Percentiles rank a stretch among this genome's conserved stretches.
Conservation (phyloP, 2,797 vertebrate genomes). For the Erethizon dorsatum region DNA sequence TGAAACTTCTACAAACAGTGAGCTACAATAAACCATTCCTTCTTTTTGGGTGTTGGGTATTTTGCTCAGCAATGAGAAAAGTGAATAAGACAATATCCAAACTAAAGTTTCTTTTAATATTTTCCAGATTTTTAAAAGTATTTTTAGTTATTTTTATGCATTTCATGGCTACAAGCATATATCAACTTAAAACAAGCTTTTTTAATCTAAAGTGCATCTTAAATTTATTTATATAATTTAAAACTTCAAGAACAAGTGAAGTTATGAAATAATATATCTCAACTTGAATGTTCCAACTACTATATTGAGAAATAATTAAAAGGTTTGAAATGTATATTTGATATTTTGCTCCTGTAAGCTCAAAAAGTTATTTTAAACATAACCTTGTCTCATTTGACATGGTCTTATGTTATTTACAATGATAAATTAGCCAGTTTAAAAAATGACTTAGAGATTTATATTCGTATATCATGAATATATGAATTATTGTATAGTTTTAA, state of each 20-base stretch:
- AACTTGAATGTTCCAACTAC: not conserved
- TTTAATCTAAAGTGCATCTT: not conserved
- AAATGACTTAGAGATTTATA: not conserved
- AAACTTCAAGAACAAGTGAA: not conserved
- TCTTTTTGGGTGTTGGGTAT: not conserved
- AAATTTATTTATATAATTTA: not conserved
- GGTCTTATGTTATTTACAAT: not conserved
- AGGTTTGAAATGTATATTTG: not conserved
- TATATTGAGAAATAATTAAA: not conserved
- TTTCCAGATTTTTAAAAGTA: not conserved
- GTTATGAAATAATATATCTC: slow-evolving; percentile 13
- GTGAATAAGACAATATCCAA: not conserved
- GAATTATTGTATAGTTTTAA: not conserved
- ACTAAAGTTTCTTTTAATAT: not conserved
- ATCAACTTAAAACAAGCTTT: not conserved
- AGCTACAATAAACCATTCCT: not conserved
- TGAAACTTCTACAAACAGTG: not conserved
- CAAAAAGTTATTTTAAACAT: slow-evolving; percentile 5
- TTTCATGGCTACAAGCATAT: not conserved
- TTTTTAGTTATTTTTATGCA: not conserved
- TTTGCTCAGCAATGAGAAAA: not conserved
- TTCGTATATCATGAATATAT: not conserved
- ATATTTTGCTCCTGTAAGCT: slow-evolving; percentile 21
- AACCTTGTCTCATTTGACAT: not conserved
- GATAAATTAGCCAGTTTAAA: not conserved